A percentile compares a stretch with the other conserved stretches of the same genome.
Conservation (phyloP, 2,888 invertebrate genomes). For the Ptychoptera contaminata region DNA sequence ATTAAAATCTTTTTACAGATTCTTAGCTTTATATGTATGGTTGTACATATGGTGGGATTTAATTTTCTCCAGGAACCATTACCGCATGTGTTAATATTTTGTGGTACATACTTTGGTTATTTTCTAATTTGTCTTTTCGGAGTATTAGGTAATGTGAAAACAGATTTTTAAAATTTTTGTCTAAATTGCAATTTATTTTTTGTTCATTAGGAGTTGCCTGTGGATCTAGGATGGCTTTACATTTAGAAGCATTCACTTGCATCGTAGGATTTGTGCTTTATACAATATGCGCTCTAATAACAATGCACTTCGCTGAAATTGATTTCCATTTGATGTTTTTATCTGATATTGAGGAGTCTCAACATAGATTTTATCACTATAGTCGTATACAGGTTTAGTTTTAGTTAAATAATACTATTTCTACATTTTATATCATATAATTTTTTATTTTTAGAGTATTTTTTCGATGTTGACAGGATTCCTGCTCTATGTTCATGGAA, state of each 20-base stretch:
- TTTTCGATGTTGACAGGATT: neutral
- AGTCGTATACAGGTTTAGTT: slow-evolving; percentile 15
- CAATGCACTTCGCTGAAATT: slow-evolving; percentile 18
- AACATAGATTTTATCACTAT: slow-evolving; percentile 17
- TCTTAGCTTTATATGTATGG: neutral
- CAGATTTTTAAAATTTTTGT: neutral
- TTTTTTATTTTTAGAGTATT: neutral
- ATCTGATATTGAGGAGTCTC: slow-evolving; percentile 13
- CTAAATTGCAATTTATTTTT: slow-evolving; percentile 1
- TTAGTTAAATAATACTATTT: neutral
- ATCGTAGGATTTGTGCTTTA: slow-evolving; percentile 12
- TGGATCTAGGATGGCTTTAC: slow-evolving; percentile 10
- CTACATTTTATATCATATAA: neutral
- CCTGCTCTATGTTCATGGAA: neutral
- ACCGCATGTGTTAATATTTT: slow-evolving; percentile 17
- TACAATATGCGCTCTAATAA: slow-evolving; percentile 13
- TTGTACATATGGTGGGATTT: neutral
- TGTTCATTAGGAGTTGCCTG: slow-evolving; percentile 9
- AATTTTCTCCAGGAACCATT: slow-evolving; percentile 10
- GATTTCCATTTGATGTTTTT: slow-evolving; percentile 19
- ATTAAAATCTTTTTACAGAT: neutral
- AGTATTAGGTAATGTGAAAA: slow-evolving; percentile 10
- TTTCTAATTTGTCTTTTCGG: slow-evolving; percentile 16
- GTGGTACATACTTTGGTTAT: slow-evolving; percentile 18
- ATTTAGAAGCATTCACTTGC: slow-evolving; percentile 15